phyloP scores from a whole-genome alignment of 2,888 invertebrate genomes.

The Drosophila acutilabella region DNA sequence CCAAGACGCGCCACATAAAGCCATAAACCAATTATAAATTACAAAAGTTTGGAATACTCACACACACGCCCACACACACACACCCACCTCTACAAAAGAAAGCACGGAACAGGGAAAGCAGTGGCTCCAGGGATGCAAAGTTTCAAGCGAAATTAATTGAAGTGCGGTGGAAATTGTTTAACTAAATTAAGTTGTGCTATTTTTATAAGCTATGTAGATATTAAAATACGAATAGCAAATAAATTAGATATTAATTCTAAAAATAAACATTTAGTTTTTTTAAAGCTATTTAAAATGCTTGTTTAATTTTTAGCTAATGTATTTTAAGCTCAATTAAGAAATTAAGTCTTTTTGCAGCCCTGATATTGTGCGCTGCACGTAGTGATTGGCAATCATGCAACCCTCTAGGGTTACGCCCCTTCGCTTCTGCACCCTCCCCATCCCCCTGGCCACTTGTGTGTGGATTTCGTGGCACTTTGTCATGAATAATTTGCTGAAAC shows the following conservation, averaged over 20 bases:
- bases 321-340: not conserved
- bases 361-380: constrained; percentile 10
- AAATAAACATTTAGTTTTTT: no score
- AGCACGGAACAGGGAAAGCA: constrained; percentile 2
- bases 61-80: constrained; percentile 7
- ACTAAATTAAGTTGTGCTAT: not conserved
- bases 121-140: constrained; percentile 33
- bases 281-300: no score
- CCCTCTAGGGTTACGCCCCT: constrained; percentile 8
- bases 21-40: constrained; percentile 76
- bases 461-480: constrained; percentile 58
- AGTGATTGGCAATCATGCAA: constrained; percentile 37
- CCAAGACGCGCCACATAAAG: constrained; percentile 57
- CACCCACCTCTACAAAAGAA: constrained; percentile 1
- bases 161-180: constrained; percentile 1
- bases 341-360: constrained; percentile 14
- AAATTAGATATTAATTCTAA: no score
- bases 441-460: not conserved
- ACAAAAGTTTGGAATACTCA: constrained; percentile 45
- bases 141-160: not conserved
- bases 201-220: no score
- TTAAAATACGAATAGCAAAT: no score
- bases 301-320: not conserved
- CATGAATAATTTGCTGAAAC: constrained; percentile 77
- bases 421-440: not conserved